A percentile compares a stretch with the other conserved stretches of the same genome.
phyloP scores from a whole-genome alignment of 1,140 invertebrate species.

The Camponotus pennsylvanicus region DNA sequence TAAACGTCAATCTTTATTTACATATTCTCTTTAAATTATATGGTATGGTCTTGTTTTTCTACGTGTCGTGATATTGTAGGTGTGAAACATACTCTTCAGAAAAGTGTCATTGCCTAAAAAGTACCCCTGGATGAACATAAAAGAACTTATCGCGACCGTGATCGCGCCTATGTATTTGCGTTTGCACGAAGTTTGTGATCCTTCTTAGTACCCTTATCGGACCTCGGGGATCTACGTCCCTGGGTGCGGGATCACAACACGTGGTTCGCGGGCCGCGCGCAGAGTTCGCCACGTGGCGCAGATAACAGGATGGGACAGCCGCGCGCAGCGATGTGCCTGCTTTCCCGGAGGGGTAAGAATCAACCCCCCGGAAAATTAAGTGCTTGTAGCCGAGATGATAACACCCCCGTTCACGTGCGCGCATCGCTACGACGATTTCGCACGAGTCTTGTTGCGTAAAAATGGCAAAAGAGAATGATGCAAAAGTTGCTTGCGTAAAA shows the following conservation, averaged over 20 bases:
- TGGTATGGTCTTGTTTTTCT: conserved; percentile 1
- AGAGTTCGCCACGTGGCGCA: conserved; percentile 83
- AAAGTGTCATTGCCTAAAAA: conserved; percentile 45
- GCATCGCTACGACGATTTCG: conserved; percentile 69
- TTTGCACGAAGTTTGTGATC: conserved; percentile 83
- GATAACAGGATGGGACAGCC: conserved; percentile 82
- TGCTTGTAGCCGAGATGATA: conserved; percentile 85
- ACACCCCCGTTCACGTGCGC: conserved; percentile 72
- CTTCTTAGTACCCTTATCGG: conserved; percentile 78
- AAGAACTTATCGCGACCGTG: conserved; percentile 64
- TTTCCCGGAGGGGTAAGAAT: conserved; percentile 77
- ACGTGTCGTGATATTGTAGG: conserved; percentile 55
- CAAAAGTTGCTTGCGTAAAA: neutral
- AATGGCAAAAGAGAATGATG: conserved; percentile 35
- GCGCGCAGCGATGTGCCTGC: conserved; percentile 68
- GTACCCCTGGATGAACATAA: conserved; percentile 60
- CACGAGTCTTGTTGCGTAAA: conserved; percentile 49
- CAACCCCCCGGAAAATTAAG: conserved; percentile 86
- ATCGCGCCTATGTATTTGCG: conserved; percentile 79
- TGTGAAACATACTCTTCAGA: conserved; percentile 58
- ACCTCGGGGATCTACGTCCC: conserved; percentile 75
- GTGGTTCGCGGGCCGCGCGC: conserved; percentile 78
- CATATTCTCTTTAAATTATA: neutral
- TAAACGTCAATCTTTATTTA: conserved; percentile 14
- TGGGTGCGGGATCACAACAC: conserved; percentile 76